Evolutionary conservation across 2,888 invertebrate species (phyloP), one percentile per base, ranked within the genome.

Genomic region (Diarsia dahlii): DNA sequence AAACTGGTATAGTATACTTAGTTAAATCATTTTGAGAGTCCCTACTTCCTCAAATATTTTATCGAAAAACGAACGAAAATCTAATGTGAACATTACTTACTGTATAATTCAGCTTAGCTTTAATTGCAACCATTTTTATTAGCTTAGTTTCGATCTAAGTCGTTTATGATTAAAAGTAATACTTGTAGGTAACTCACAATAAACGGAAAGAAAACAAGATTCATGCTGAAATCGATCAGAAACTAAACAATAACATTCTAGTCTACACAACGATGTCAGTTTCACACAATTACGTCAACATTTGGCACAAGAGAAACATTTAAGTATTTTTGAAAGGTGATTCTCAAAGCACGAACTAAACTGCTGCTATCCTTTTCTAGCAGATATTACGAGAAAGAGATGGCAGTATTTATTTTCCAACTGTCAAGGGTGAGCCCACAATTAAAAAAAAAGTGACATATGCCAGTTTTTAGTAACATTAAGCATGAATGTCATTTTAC

Each of bases 241-340:
- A 74, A 72, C 48, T 76, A 69, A 70, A 69, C 66, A 46, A 64
- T 72, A 67, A 67, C 28, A 66, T 76, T 45, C 12, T 45, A 50
- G 1, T 66, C 46, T 63, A 66, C 64, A 68, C 56, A 72, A 54
- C 46, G 60, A 46, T 66, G 18, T 76, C 80, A 71, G 34, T 80
- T 65, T 58, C 45, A 84, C 46, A 71, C 56, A 71, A 83, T 66
- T 4, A 60, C 70, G 39, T 71, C 10, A 73, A 70, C 1, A 66
- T 74, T 84, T 85, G 82, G 85, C 85, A 85, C 75, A 75, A 78
- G 67, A 71, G 52, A 78, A 52, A 64, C 56, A 60, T 71, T 70
- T 50, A 56, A 34, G 15, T 66, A 64, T 63, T 50, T 78, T 74
- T 67, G 6, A 46, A 74, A 63, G 20, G 20, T 34, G 63, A 77